Percentiles rank a stretch among this genome's conserved stretches.
Evolutionary conservation across 2,888 invertebrate genomes (phyloP).

Genomic region (Acanthococcus lagerstroemiae): DNA sequence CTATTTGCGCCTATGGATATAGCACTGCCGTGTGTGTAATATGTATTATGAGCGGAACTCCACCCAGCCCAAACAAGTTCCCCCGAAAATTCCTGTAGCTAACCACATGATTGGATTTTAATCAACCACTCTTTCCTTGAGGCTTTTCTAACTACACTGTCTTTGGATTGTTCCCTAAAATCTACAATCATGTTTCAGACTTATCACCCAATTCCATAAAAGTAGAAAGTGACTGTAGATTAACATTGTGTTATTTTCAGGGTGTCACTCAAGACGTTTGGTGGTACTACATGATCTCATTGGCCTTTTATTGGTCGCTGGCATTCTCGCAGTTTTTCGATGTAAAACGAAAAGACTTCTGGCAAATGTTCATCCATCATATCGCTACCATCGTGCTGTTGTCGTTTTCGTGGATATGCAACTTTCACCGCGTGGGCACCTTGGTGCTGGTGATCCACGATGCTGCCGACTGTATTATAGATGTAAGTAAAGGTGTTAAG

Average conservation of each 20-base stretch:
- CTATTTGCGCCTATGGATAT: too few species aligned
- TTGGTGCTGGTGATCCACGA: constrained; percentile 80
- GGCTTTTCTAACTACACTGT: too few species aligned
- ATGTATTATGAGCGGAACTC: too few species aligned
- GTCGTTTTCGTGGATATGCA: constrained; percentile 89
- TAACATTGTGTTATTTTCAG: constrained; percentile 45
- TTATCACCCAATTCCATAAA: too few species aligned
- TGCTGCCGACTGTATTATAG: constrained; percentile 79
- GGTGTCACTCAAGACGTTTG: constrained; percentile 70
- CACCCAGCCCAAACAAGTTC: too few species aligned
- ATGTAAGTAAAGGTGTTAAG: too few species aligned
- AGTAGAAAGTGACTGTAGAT: not conserved
- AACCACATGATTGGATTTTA: too few species aligned
- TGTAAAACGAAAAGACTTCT: constrained; percentile 85
- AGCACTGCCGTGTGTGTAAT: too few species aligned
- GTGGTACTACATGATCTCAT: constrained; percentile 96
- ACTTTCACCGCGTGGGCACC: constrained; percentile 82
- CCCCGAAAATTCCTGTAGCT: too few species aligned
- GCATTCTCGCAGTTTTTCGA: constrained; percentile 89
- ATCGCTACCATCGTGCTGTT: constrained; percentile 83
- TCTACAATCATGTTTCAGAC: too few species aligned
- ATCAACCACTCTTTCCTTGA: too few species aligned
- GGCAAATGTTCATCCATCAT: constrained; percentile 98
- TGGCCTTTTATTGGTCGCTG: constrained; percentile 91
- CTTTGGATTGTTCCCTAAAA: too few species aligned